Conservation (phyloP, 2,797 vertebrate species). For the Melanogrammus aeglefinus region DNA sequence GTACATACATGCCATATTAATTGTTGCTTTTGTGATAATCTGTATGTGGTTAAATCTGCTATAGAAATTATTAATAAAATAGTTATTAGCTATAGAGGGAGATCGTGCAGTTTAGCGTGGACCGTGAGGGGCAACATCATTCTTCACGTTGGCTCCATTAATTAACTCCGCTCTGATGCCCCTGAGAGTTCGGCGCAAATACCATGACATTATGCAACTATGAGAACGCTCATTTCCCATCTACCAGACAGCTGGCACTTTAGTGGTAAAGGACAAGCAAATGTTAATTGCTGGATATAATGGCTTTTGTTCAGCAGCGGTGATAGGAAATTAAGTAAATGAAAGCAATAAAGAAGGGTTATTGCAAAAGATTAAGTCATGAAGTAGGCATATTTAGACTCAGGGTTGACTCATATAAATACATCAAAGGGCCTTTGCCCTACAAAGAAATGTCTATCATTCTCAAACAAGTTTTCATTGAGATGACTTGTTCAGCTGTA, state of each 20-base stretch:
- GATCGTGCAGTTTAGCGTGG: too few species aligned
- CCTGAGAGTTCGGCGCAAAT: constrained; percentile 15
- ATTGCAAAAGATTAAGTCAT: not conserved
- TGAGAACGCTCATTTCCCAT: not conserved
- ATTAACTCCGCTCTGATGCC: constrained; percentile 2
- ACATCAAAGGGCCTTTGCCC: not conserved
- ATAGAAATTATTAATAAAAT: too few species aligned
- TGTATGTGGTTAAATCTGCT: not conserved
- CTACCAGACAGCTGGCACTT: constrained; percentile 11
- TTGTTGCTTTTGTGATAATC: not conserved
- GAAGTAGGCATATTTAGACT: not conserved
- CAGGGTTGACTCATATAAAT: not conserved
- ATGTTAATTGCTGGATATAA: constrained; percentile 14
- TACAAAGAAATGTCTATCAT: not conserved
- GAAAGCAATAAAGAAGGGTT: not conserved
- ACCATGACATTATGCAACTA: constrained; percentile 2
- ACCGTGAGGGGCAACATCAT: not conserved
- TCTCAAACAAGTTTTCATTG: not conserved
- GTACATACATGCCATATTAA: not conserved
- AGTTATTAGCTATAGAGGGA: too few species aligned
- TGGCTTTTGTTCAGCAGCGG: not conserved
- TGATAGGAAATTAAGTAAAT: constrained; percentile 2
- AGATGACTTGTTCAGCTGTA: not conserved
- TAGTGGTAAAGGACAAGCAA: constrained; percentile 4
- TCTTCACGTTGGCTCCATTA: not conserved